These are phyloP conservation scores for Gyrodactylus bullatarudis DNA, from an alignment of 1,140 invertebrate genomes.

Conservation along the genomic window DNA sequence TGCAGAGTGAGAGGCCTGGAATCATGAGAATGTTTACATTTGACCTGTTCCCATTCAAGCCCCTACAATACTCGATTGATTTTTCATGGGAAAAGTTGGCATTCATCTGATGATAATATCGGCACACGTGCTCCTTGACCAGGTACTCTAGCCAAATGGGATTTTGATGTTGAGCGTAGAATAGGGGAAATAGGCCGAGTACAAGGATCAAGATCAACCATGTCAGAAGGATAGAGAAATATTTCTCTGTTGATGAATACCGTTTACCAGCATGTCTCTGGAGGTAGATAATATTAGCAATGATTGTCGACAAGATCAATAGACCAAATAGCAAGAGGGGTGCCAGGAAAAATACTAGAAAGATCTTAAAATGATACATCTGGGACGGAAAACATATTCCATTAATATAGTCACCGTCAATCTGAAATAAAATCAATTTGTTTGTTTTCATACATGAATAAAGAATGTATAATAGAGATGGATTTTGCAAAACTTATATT, in stretches of 20 bases:
- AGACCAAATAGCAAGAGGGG: not conserved
- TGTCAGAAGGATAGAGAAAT: no score
- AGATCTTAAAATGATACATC: not conserved
- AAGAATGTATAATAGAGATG: no score
- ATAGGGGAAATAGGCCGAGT: not conserved
- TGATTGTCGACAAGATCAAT: not conserved
- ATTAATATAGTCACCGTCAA: not conserved
- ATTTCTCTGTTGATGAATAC: no score
- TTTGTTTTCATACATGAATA: no score
- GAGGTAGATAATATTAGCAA: no score
- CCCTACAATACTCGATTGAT: not conserved
- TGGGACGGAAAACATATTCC: not conserved
- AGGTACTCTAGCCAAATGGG: not conserved
- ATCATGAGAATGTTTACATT: not conserved
- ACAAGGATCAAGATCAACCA: not conserved
- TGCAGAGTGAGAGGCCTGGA: not conserved
- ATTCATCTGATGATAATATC: not conserved
- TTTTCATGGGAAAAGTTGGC: not conserved
- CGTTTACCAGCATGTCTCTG: no score
- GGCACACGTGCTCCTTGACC: not conserved
- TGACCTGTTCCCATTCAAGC: not conserved
- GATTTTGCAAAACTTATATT: no score
- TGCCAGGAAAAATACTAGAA: not conserved
- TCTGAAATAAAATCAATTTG: no score
- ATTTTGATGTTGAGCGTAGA: not conserved